Conservation (phyloP, 2,797 vertebrate species). For the Helarctos malayanus region DNA sequence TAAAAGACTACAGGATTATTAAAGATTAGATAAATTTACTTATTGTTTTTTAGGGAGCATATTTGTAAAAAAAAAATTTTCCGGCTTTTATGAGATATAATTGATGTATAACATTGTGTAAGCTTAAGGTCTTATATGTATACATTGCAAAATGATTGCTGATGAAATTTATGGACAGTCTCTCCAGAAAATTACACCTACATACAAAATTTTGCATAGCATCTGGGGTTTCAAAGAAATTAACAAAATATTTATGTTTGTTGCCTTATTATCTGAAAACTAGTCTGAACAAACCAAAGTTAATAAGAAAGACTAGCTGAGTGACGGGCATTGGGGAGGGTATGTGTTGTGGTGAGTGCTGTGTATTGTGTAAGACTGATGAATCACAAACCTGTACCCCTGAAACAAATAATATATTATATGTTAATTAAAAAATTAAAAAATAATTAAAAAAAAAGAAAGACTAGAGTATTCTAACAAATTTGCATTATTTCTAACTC, state of each 20-base stretch:
- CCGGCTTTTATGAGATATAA: neutral
- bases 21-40: neutral
- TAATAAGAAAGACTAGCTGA: neutral
- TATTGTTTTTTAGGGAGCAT: neutral
- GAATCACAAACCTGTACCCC: too few species aligned
- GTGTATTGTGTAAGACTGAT: too few species aligned
- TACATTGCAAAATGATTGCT: neutral
- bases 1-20: neutral
- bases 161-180: neutral
- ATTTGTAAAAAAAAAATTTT: neutral
- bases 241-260: neutral
- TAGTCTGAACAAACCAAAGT: slow-evolving; percentile 11
- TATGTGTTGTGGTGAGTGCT: too few species aligned
- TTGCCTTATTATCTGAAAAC: neutral
- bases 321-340: too few species aligned
- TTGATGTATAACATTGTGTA: neutral
- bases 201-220: neutral
- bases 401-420: too few species aligned
- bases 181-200: neutral
- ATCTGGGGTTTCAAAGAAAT: neutral
- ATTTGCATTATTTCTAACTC: neutral
- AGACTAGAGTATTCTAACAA: neutral
- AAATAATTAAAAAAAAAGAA: too few species aligned
- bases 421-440: too few species aligned
- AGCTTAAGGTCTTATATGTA: neutral